Evolutionary conservation across 1,140 invertebrate genomes (phyloP).

Genomic region (Meloidogyne hapla): DNA sequence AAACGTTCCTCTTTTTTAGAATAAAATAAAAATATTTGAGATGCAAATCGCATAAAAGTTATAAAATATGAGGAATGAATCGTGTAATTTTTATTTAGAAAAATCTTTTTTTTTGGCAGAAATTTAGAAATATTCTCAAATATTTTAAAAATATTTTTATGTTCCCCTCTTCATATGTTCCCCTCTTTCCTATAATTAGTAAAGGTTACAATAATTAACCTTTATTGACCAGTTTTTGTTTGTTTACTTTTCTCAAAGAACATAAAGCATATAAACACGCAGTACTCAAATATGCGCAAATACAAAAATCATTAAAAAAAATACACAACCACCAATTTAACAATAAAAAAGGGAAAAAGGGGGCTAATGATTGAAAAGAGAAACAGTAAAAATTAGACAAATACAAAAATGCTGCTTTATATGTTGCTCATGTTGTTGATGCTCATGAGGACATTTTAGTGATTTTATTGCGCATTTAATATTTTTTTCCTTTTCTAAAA

Average conservation of each 20-base stretch:
- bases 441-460: neutral
- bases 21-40: too few relatives aligned
- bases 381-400: too few relatives aligned
- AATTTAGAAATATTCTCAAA: too few relatives aligned
- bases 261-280: neutral
- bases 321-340: neutral
- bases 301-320: neutral
- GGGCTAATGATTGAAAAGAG: too few relatives aligned
- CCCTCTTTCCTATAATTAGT: too few relatives aligned
- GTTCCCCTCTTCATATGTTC: too few relatives aligned
- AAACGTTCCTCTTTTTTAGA: neutral
- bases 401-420: neutral
- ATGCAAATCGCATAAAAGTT: too few relatives aligned
- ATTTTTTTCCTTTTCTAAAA: neutral
- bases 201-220: neutral
- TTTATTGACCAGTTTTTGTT: constrained; percentile 1
- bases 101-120: too few relatives aligned
- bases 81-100: too few relatives aligned
- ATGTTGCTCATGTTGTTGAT: neutral
- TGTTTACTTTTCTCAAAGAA: neutral
- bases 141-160: too few relatives aligned
- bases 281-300: neutral
- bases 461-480: neutral
- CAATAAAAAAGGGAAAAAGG: neutral
- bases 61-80: too few relatives aligned